Conservation (phyloP, 2,797 vertebrate species). For the Rhincodon typus region DNA sequence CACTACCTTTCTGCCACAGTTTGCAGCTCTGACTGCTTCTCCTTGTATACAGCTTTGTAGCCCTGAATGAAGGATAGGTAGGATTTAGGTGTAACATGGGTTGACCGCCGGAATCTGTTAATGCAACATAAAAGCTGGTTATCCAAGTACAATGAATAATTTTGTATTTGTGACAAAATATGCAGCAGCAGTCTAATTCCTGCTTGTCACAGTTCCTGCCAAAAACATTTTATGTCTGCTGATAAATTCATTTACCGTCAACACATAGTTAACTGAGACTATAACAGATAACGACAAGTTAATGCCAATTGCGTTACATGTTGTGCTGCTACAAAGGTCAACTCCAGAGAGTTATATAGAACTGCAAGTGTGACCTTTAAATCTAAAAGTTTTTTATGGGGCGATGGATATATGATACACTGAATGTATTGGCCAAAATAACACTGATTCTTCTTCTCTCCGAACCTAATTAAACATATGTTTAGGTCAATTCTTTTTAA, state of each 20-base stretch:
- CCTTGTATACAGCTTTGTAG: slow-evolving; percentile 82
- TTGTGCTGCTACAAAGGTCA: neutral
- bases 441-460: neutral
- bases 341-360: neutral
- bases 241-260: neutral
- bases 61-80: slow-evolving; percentile 92
- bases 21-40: slow-evolving; percentile 78
- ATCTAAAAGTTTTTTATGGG: neutral
- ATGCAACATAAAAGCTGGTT: slow-evolving; percentile 14
- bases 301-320: neutral
- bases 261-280: neutral
- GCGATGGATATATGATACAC: neutral
- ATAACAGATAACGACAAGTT: neutral
- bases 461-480: neutral
- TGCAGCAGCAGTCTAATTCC: neutral
- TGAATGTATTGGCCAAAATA: neutral
- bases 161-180: neutral
- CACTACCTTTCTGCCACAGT: slow-evolving; percentile 76
- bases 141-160: neutral
- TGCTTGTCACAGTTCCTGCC: neutral
- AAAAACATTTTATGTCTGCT: neutral
- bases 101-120: slow-evolving; percentile 75
- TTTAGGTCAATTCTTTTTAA: neutral
- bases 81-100: slow-evolving; percentile 90
- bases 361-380: neutral